Base-by-base conservation (phyloP, 2,888 invertebrate species). In the Chamaedrilus cognettii region DNA sequence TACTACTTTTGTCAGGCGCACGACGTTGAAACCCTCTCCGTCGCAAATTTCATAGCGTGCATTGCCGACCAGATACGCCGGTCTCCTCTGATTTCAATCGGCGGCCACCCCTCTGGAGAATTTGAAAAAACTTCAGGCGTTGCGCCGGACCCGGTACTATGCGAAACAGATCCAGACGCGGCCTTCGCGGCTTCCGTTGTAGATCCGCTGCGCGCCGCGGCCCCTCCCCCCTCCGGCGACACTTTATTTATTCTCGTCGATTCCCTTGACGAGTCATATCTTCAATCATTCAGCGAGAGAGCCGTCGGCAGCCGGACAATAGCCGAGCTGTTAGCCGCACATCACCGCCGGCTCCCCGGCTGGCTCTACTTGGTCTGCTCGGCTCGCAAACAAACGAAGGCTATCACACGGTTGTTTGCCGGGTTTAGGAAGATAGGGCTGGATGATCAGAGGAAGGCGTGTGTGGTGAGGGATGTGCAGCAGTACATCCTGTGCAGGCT, bases 301-400 rank as follows among this genome's bases (percentile, higher is more conserved):
- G 59, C 62, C 0, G 55, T 59, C 2, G 78, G 77, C 26, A 79
- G 79, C 70, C 75, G 77, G 60, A 82, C 80, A 26, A 81, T 84
- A 34, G 82, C 84, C 0, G 92, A 93, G 75, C 85, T 97, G 23
- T 85, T 97, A 31, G 91, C 94, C 0, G 91, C 92, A 70, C 93
- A 95, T 80, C 93, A 94, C 81, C 93, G 94, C 78, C 85, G 94
- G 57, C 90, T 97, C 76, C 97, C 96, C 1, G 92, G 92, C 77
- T 97, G 97, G 97, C 84, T 96, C 62, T 87, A 96, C 65, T 87
- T 96, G 1, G 92, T 95, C 1, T 92, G 93, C 83, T 94, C 95
- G 0, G 93, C 94, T 0, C 77, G 82, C 11, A 81, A 93, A 74
- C 93, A 94, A 80, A 92, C 83, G 73, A 91, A 93, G 80, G 88